Evolutionary conservation across 35 echinoderm and acorn worm genomes (phyloP).

Genomic region (Anneissia japonica): DNA sequence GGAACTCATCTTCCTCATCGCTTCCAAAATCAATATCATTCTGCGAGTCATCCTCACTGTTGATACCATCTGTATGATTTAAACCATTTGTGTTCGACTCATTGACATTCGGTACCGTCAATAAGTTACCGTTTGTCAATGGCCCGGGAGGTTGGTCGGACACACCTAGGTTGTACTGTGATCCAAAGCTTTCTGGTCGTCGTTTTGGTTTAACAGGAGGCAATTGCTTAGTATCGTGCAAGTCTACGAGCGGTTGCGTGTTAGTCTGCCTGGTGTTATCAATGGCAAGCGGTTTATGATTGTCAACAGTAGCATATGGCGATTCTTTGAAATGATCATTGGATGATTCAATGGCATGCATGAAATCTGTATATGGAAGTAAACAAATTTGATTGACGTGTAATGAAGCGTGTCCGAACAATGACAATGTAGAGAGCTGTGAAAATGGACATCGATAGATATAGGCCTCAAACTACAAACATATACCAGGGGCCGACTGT

Average conservation of each 20-base stretch:
- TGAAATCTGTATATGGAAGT: background rate
- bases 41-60: background rate
- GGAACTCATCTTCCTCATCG: background rate
- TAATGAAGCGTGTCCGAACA: no score
- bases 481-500: no score
- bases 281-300: background rate
- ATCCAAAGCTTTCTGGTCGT: conserved; percentile 80
- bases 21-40: background rate
- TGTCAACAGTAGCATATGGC: background rate
- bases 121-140: background rate
- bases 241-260: background rate
- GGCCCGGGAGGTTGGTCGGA: background rate
- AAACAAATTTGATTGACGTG: background rate
- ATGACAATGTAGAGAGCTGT: no score
- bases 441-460: no score
- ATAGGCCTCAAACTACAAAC: no score
- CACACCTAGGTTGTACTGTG: conserved; percentile 52
- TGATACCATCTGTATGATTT: background rate
- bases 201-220: conserved; percentile 61
- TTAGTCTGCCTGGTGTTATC: background rate
- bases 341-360: background rate
- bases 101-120: background rate
- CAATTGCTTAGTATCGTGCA: conserved; percentile 21
- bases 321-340: background rate
- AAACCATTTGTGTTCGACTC: background rate